These are phyloP conservation scores for Chloebia gouldiae DNA, from an alignment of 2,113 vertebrate genomes.

Conservation along the genomic window DNA sequence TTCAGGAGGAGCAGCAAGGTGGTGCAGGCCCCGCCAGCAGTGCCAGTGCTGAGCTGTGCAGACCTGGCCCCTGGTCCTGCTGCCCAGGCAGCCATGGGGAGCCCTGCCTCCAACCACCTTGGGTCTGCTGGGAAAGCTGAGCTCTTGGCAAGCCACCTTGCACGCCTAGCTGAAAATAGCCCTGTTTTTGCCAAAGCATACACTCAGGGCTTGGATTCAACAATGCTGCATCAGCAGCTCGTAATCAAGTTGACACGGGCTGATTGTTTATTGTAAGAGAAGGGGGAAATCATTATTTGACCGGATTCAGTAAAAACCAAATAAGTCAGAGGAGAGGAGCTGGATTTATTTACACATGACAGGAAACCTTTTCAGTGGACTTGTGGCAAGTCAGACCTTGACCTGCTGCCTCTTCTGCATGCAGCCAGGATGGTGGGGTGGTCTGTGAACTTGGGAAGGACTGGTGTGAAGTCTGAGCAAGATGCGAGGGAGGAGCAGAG, in stretches of 20 bases:
- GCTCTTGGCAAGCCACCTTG: conserved; percentile 22
- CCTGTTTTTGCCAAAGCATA: conserved; percentile 47
- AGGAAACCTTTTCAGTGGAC: not conserved
- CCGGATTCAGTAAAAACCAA: conserved; percentile 1
- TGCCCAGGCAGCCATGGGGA: not conserved
- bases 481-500: not conserved
- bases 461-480: not conserved
- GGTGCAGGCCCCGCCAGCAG: fast-evolving
- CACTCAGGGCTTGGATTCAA: conserved; percentile 39
- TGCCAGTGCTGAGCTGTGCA: not conserved
- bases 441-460: not conserved
- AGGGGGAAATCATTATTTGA: not conserved
- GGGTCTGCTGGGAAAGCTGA: not conserved
- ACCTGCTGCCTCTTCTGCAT: not conserved
- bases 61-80: not conserved
- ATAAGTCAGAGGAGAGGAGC: not conserved
- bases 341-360: not conserved
- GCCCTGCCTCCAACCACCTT: not conserved
- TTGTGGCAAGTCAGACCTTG: not conserved
- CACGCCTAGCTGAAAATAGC: conserved; percentile 4
- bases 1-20: not conserved
- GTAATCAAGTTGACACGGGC: conserved; percentile 31
- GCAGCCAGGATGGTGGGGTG: not conserved
- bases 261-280: conserved; percentile 39
- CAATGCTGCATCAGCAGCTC: conserved; percentile 44